Percentiles rank a stretch among this genome's conserved stretches.
Conservation (phyloP, 1,140 invertebrate genomes). For the Bombus ignitus region DNA sequence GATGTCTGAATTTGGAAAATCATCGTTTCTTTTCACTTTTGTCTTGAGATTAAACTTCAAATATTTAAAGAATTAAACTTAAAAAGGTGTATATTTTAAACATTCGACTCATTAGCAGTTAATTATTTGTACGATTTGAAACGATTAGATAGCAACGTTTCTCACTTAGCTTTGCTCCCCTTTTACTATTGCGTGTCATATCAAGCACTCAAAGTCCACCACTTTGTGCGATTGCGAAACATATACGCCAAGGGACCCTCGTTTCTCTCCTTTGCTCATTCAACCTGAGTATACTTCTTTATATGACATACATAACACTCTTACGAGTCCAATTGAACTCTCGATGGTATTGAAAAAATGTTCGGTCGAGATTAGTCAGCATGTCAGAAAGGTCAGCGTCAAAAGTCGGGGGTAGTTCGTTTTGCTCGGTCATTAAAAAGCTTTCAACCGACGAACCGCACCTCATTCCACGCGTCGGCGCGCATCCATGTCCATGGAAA, state of each 20-base stretch:
- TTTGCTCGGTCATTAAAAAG: constrained; percentile 75
- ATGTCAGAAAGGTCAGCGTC: not conserved
- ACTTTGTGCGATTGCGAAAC: not conserved
- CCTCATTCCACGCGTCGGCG: constrained; percentile 71
- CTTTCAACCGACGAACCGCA: constrained; percentile 71
- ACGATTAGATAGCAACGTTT: not conserved
- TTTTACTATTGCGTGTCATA: not conserved
- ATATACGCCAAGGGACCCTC: not conserved
- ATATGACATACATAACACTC: not conserved
- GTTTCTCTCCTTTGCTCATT: not conserved
- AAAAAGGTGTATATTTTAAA: too few relatives aligned
- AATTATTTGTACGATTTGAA: too few relatives aligned
- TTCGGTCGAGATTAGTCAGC: not conserved
- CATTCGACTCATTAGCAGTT: too few relatives aligned
- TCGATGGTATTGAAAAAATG: not conserved
- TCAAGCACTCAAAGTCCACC: too few relatives aligned
- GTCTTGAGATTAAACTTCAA: not conserved
- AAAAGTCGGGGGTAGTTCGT: constrained; percentile 20
- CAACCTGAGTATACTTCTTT: not conserved
- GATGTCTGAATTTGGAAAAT: not conserved
- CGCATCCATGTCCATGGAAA: constrained; percentile 69
- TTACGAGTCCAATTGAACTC: constrained; percentile 2
- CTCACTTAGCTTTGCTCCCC: not conserved
- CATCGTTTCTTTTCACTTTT: not conserved
- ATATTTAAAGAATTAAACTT: too few relatives aligned